Percentiles rank a stretch among this genome's conserved stretches.
Evolutionary conservation across 2,797 vertebrate species (phyloP).

Genomic region (Betta splendens): DNA sequence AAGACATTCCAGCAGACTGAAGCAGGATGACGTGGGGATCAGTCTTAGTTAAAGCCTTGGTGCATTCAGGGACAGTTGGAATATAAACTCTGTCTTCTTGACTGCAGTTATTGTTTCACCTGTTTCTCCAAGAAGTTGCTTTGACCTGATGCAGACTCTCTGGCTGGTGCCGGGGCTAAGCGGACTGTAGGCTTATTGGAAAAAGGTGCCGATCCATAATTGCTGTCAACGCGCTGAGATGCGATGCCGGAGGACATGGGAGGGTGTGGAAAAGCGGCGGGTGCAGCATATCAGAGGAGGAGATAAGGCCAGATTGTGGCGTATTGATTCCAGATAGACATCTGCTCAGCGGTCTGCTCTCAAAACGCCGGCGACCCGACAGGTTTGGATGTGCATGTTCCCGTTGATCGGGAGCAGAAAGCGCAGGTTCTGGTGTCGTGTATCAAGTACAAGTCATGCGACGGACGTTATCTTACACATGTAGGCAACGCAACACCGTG

Average conservation of each 20-base stretch:
- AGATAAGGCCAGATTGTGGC: conserved; percentile 76
- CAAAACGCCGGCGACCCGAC: conserved; percentile 45
- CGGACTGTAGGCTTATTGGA: conserved; percentile 58
- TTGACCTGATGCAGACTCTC: conserved; percentile 44
- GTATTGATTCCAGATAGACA: conserved; percentile 79
- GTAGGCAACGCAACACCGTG: neutral
- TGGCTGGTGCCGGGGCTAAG: conserved; percentile 20
- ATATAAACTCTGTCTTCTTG: neutral
- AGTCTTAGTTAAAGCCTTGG: conserved; percentile 42
- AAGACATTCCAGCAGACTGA: conserved; percentile 37
- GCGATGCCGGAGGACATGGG: conserved; percentile 55
- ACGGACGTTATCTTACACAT: neutral
- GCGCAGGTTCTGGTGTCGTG: conserved; percentile 13
- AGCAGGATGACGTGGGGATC: conserved; percentile 22
- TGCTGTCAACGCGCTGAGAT: conserved; percentile 62
- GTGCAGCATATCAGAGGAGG: conserved; percentile 65
- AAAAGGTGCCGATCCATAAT: conserved; percentile 68
- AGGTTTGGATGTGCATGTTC: conserved; percentile 51
- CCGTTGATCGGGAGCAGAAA: conserved; percentile 45
- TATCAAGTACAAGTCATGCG: neutral
- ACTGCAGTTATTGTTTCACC: neutral
- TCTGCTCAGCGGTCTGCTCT: conserved; percentile 67
- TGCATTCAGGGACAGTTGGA: no score
- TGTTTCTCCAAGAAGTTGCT: conserved; percentile 19
- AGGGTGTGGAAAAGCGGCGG: conserved; percentile 70